Conservation (phyloP, 2,113 vertebrate genomes). For the Stigmatopora argus region DNA sequence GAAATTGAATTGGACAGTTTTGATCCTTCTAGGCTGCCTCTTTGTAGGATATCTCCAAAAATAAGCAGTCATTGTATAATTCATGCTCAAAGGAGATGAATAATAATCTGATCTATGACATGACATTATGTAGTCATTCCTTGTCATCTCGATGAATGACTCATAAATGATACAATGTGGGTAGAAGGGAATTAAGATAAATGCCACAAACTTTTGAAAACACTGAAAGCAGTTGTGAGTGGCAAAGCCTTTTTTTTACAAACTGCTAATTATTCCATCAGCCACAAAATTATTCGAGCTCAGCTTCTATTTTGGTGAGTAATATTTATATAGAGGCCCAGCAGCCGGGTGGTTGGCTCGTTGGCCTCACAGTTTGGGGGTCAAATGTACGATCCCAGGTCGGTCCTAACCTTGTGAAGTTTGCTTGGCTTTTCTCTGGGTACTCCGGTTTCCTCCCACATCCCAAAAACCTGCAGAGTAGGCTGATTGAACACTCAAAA, state of each 20-base stretch:
- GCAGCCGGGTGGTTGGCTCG: too few relatives aligned
- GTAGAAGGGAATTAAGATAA: neutral
- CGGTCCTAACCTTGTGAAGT: too few relatives aligned
- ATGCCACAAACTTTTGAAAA: neutral
- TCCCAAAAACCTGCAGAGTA: too few relatives aligned
- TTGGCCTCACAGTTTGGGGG: too few relatives aligned
- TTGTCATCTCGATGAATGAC: neutral
- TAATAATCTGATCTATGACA: neutral
- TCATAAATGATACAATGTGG: neutral
- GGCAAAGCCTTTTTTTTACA: neutral
- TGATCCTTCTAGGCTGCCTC: neutral
- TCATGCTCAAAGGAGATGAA: neutral
- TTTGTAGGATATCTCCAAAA: neutral
- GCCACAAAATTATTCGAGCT: neutral
- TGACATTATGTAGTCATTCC: neutral
- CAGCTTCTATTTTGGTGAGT: neutral
- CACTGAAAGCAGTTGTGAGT: neutral
- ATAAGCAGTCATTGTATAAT: neutral
- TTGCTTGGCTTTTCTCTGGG: too few relatives aligned
- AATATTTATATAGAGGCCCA: neutral
- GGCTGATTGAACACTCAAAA: too few relatives aligned
- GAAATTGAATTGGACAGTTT: neutral
- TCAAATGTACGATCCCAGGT: too few relatives aligned
- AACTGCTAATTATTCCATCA: neutral
- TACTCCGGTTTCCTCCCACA: too few relatives aligned